Evolutionary conservation across 2,113 vertebrate genomes (phyloP).

Genomic region (Zosterops hypoxanthus): DNA sequence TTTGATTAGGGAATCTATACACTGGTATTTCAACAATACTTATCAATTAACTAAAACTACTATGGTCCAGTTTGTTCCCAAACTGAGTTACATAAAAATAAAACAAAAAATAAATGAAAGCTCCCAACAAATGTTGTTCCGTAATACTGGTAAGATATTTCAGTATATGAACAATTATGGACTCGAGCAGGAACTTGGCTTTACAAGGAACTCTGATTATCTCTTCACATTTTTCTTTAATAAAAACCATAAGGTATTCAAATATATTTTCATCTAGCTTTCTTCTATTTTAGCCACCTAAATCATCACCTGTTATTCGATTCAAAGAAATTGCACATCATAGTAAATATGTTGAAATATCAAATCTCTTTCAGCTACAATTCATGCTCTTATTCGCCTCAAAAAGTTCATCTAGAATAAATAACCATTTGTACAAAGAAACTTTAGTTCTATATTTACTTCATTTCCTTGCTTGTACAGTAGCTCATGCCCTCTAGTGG

Average conservation of each 20-base stretch:
- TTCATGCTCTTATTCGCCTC: not conserved
- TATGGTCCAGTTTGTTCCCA: not conserved
- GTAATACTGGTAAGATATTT: not conserved
- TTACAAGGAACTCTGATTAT: not conserved
- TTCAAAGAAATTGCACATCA: not conserved
- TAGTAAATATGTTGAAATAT: not conserved
- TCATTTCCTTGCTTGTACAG: not conserved
- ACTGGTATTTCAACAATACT: not conserved
- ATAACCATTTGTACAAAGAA: not conserved
- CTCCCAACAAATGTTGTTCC: not conserved
- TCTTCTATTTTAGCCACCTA: not conserved
- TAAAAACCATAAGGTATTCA: not conserved
- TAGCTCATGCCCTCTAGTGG: constrained; percentile 42
- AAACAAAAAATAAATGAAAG: not conserved
- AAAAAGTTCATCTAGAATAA: not conserved
- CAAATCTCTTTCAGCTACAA: not conserved
- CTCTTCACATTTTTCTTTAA: not conserved
- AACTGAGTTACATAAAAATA: not conserved
- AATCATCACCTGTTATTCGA: not conserved
- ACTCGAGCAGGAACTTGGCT: not conserved
- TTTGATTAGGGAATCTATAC: not conserved
- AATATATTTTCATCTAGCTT: not conserved
- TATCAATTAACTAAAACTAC: not conserved
- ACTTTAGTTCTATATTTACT: not conserved
- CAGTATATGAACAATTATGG: not conserved